Evolutionary conservation across 2,113 vertebrate genomes (phyloP).

Genomic region (Edolisoma coerulescens): DNA sequence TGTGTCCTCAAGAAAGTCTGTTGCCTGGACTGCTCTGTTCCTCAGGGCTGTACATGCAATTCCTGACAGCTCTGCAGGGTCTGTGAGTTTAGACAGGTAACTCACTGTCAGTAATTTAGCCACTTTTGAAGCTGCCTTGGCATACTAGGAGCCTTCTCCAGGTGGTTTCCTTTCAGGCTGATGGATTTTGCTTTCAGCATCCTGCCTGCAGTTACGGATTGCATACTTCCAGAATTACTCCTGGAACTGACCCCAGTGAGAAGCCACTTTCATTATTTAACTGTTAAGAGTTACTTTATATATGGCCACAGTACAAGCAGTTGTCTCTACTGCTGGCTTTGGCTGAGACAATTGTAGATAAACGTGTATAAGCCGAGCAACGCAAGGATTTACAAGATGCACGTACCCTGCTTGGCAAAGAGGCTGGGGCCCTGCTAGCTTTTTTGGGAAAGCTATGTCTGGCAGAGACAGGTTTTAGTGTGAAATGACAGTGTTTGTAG

Average conservation of each 20-base stretch:
- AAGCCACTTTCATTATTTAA: not conserved
- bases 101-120: not conserved
- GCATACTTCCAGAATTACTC: not conserved
- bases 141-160: not conserved
- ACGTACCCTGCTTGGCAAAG: conserved; percentile 30
- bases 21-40: not conserved
- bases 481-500: conserved; percentile 47
- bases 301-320: not conserved
- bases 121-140: not conserved
- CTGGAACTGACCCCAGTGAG: not conserved
- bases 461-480: conserved; percentile 23
- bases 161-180: not conserved
- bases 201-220: not conserved
- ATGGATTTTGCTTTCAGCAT: not conserved
- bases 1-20: not conserved
- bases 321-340: not conserved
- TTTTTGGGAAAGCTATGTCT: conserved; percentile 38
- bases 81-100: not conserved
- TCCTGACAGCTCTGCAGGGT: not conserved
- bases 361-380: fast-evolving
- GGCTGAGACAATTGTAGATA: not conserved
- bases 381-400: conserved; percentile 14
- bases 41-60: not conserved
- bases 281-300: not conserved
- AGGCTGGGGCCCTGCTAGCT: not conserved